Conservation (phyloP, 2,797 vertebrate genomes). For the Antennarius maculatus region DNA sequence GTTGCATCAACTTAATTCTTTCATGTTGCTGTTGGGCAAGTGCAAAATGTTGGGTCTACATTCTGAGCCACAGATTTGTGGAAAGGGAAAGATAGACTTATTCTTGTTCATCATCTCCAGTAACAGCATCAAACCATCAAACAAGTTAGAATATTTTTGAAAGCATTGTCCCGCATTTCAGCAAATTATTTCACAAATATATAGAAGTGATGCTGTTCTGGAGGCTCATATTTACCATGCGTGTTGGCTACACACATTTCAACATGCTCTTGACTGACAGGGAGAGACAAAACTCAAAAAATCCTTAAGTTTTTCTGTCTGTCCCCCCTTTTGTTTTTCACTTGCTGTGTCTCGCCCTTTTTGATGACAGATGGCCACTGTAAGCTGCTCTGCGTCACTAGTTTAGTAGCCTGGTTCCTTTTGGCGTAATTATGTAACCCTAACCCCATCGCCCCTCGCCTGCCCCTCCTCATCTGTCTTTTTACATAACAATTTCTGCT, state of each 20-base stretch:
- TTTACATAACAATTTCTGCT: constrained; percentile 66
- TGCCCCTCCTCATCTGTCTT: constrained; percentile 40
- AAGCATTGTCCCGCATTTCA: too few relatives aligned
- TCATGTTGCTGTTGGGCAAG: too few relatives aligned
- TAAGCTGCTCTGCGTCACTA: constrained; percentile 70
- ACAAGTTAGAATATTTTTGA: background rate
- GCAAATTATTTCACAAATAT: background rate
- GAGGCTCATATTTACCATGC: background rate
- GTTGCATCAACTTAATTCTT: too few relatives aligned
- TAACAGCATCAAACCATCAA: background rate
- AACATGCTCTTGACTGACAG: background rate
- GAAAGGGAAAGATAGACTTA: too few relatives aligned
- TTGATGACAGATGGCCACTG: constrained; percentile 72
- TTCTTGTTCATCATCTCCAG: too few relatives aligned
- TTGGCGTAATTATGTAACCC: constrained; percentile 73
- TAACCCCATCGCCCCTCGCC: constrained; percentile 46
- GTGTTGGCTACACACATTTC: background rate
- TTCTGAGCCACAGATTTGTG: too few relatives aligned
- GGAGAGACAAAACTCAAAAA: constrained; percentile 9
- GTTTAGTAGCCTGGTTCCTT: constrained; percentile 76
- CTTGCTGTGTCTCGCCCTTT: constrained; percentile 23
- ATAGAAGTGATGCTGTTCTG: too few relatives aligned
- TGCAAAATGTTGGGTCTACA: too few relatives aligned
- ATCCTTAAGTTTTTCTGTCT: constrained; percentile 15
- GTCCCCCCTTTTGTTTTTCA: constrained; percentile 15